phyloP scores from a whole-genome alignment of 1,140 invertebrate genomes.

The Saccostrea cuccullata region DNA sequence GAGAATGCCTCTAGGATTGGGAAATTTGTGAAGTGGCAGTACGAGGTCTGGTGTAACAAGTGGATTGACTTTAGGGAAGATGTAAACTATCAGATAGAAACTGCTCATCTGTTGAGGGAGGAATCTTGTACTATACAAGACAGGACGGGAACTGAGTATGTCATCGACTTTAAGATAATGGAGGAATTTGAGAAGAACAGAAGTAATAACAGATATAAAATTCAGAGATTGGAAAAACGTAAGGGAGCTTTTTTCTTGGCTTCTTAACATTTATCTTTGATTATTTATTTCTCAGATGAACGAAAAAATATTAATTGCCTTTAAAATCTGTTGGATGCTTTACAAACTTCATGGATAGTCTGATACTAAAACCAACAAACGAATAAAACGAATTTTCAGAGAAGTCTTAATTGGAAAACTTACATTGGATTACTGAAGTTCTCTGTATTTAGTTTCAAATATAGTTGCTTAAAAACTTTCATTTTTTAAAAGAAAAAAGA shows the following conservation, averaged over 20 bases:
- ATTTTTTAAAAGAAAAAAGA: too few species aligned
- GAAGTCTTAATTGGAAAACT: too few species aligned
- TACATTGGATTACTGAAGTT: too few species aligned
- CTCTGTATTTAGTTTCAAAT: too few species aligned
- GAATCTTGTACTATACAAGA: slow-evolving; percentile 21
- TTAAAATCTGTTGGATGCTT: too few species aligned
- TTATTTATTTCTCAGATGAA: too few species aligned
- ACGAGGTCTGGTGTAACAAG: slow-evolving; percentile 31
- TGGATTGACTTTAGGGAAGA: slow-evolving; percentile 20
- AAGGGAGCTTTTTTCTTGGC: not conserved
- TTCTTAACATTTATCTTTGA: too few species aligned
- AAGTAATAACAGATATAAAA: not conserved
- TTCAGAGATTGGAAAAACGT: slow-evolving; percentile 22
- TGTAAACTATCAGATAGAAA: slow-evolving; percentile 43
- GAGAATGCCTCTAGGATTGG: slow-evolving; percentile 46
- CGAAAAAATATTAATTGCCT: too few species aligned
- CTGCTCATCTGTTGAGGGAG: slow-evolving; percentile 28
- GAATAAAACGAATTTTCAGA: too few species aligned
- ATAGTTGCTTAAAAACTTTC: too few species aligned
- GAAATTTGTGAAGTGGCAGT: slow-evolving; percentile 56
- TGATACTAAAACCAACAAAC: too few species aligned
- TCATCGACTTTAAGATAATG: slow-evolving; percentile 51
- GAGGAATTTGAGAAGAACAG: slow-evolving; percentile 42
- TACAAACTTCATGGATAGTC: too few species aligned
- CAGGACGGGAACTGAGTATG: slow-evolving; percentile 39